Conservation (phyloP, 2,888 invertebrate genomes). For the Nomada fucata region DNA sequence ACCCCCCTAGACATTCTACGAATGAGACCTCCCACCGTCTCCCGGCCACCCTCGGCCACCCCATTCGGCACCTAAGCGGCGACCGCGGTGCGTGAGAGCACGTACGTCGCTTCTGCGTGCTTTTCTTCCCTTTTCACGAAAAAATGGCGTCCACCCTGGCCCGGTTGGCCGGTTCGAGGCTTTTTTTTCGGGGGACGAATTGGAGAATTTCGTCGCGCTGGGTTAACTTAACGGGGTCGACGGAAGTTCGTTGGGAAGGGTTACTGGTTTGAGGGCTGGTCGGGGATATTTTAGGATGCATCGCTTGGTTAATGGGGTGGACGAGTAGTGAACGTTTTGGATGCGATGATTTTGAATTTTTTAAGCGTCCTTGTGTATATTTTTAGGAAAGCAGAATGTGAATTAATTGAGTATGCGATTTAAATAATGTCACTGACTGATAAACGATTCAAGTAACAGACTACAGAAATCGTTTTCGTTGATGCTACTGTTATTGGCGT, state of each 20-base stretch:
- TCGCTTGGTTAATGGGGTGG: not conserved
- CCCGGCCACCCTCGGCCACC: constrained; percentile 20
- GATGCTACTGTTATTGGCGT: too few relatives aligned
- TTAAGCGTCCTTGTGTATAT: too few relatives aligned
- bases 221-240: not conserved
- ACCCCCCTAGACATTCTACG: constrained; percentile 50
- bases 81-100: constrained; percentile 43
- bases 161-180: not conserved
- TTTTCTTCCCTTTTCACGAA: constrained; percentile 36
- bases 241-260: not conserved
- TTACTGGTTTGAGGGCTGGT: not conserved
- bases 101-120: constrained; percentile 49
- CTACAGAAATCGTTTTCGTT: too few relatives aligned
- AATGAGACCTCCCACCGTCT: constrained; percentile 45
- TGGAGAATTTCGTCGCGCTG: too few relatives aligned
- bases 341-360: too few relatives aligned
- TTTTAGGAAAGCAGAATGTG: too few relatives aligned
- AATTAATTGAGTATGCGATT: too few relatives aligned
- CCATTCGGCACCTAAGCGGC: constrained; percentile 29
- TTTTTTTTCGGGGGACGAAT: not conserved
- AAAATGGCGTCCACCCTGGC: constrained; percentile 61
- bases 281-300: not conserved
- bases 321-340: too few relatives aligned
- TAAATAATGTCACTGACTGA: too few relatives aligned
- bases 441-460: too few relatives aligned